Evolutionary conservation across 1,140 invertebrate species (phyloP), one percentile per base, ranked within the genome.

Genomic region (Arctopsyche grandis): DNA sequence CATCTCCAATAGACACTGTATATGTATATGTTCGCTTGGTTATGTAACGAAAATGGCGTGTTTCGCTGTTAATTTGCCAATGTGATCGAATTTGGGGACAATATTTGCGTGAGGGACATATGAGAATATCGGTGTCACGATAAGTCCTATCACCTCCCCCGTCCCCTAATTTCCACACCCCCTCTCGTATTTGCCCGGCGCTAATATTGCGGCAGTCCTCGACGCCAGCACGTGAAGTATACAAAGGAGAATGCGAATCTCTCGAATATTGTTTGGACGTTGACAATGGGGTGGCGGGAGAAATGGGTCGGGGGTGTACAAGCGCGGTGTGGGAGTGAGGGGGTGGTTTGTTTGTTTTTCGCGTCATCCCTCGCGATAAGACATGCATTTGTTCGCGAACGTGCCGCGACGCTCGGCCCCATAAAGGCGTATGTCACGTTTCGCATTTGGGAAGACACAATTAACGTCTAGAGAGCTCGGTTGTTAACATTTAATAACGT

Each of bases 341-440:
- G 3, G 10, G n/a, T n/a, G 48, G 10, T 12, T 52, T 52, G 48
- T 52, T 52, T 52, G 16, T 52, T 52, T 52, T 52, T 52, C 48
- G 16, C 48, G 10, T 14, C 16, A 52, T 14, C 48, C 48, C 16
- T 14, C 5, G 63, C 21, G 63, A 66, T 66, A 66, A 66, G 63
- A 66, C 63, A 66, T 66, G 63, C 63, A 66, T 66, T 66, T 52
- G 48, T 52, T 26, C 63, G 24, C 63, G 63, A 19, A 66, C 63
- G 63, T 66, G 19, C 16, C 56, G 29, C 29, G 29, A 38, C 29
- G 29, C 10, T 52, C 48, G 21, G 9, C 5, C 63, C 58, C 63
- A 29, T 29, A 66, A 29, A 29, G 10, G 63, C 24, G 21, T 66
- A 66, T 66, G 63, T 66, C 63, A 66, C 63, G 63, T 66, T 66